Conservation (phyloP, 92 coral and sea anemone species). For the Zoanthus sansibaricus region DNA sequence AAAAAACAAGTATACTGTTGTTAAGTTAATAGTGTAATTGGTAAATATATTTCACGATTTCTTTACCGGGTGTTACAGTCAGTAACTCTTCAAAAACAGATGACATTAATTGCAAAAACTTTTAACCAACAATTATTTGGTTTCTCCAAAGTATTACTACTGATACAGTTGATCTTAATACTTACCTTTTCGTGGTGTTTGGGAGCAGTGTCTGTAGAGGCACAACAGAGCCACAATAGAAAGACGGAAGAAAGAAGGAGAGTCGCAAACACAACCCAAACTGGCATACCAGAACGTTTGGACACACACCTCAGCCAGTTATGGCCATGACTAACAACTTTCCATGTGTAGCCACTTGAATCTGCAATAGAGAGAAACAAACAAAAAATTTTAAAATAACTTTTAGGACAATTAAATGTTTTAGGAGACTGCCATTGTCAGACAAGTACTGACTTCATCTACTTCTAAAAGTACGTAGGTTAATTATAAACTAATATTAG, state of each 20-base stretch:
- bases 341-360: constrained; percentile 65
- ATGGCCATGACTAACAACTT: constrained; percentile 72
- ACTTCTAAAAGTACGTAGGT: too few relatives aligned
- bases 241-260: constrained; percentile 87
- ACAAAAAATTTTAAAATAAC: neutral
- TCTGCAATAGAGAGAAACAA: constrained; percentile 8
- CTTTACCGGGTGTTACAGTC: too few relatives aligned
- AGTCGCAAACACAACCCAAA: constrained; percentile 84
- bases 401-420: neutral
- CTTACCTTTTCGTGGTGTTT: constrained; percentile 77
- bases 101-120: neutral
- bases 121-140: neutral
- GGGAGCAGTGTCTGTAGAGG: constrained; percentile 70
- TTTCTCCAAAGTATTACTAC: too few relatives aligned
- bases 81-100: neutral
- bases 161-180: too few relatives aligned
- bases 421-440: too few relatives aligned
- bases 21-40: too few relatives aligned
- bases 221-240: constrained; percentile 93
- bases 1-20: too few relatives aligned
- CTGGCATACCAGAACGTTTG: constrained; percentile 87
- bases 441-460: too few relatives aligned
- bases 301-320: constrained; percentile 97
- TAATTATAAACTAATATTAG: too few relatives aligned
- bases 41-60: too few relatives aligned